phyloP scores from a whole-genome alignment of 2,113 vertebrate genomes.

The Aldabrachelys gigantea region DNA sequence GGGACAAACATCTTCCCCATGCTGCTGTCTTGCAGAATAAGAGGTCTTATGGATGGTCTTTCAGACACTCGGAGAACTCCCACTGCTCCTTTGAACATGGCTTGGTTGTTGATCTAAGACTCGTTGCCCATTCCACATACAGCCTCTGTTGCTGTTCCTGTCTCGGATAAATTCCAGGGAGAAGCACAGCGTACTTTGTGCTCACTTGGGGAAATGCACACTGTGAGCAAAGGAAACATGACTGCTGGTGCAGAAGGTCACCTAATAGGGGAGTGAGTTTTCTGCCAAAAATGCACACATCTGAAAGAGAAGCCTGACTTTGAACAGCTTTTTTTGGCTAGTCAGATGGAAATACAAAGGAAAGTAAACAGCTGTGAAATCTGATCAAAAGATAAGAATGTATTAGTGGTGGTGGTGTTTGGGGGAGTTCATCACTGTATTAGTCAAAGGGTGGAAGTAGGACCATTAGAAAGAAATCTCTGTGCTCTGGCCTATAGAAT shows the following conservation, averaged over 20 bases:
- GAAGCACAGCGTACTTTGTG: not conserved
- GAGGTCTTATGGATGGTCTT: not conserved
- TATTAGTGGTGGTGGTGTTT: fast-evolving
- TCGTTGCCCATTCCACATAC: not conserved
- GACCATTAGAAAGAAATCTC: not conserved
- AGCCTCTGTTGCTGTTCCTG: not conserved
- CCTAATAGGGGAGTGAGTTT: not conserved
- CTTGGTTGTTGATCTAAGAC: not conserved
- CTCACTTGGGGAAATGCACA: not conserved
- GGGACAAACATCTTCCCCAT: not conserved
- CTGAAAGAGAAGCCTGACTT: not conserved
- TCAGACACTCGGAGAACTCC: not conserved
- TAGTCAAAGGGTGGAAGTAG: not conserved
- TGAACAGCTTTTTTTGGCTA: not conserved
- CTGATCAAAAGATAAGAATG: fast-evolving
- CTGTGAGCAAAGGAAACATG: not conserved
- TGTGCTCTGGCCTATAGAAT: not conserved
- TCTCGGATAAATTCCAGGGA: not conserved
- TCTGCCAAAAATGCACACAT: not conserved
- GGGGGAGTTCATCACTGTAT: not conserved
- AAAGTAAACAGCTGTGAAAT: not conserved
- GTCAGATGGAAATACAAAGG: not conserved
- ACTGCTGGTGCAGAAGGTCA: not conserved
- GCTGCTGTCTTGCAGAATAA: not conserved
- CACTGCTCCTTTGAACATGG: not conserved